Evolutionary conservation across 2,888 invertebrate genomes (phyloP).

Genomic region (Diogma glabrata): DNA sequence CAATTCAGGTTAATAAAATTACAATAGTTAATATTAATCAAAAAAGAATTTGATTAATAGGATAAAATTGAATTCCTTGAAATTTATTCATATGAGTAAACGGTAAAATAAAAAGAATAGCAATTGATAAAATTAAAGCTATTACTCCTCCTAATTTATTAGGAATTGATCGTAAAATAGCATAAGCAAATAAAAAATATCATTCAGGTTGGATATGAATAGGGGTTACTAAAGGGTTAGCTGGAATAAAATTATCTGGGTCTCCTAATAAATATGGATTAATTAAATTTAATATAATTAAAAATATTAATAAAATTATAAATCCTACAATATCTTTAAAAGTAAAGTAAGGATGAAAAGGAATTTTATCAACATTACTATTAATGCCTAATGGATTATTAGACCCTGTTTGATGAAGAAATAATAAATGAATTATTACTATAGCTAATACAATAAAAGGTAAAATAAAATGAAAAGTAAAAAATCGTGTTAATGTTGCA

Average conservation of each 20-base stretch:
- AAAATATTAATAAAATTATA: conserved; percentile 41
- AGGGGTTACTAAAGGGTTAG: conserved; percentile 43
- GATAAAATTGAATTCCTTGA: conserved; percentile 47
- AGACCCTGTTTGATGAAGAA: conserved; percentile 55
- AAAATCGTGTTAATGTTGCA: conserved; percentile 65
- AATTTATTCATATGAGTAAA: conserved; percentile 44
- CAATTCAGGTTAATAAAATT: conserved; percentile 57
- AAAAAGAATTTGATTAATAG: conserved; percentile 43
- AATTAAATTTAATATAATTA: conserved; percentile 42
- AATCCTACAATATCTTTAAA: conserved; percentile 52
- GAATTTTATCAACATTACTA: conserved; percentile 54
- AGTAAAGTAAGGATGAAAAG: conserved; percentile 54
- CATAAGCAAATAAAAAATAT: conserved; percentile 74
- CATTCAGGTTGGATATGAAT: conserved; percentile 74
- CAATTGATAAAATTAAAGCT: conserved; percentile 43
- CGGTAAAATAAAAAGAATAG: conserved; percentile 52
- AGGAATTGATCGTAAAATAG: conserved; percentile 67
- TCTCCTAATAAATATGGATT: conserved; percentile 52
- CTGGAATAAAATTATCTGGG: conserved; percentile 59
- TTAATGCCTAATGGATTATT: conserved; percentile 54
- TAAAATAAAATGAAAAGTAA: conserved; percentile 58
- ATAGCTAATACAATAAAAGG: conserved; percentile 54
- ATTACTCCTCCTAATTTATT: conserved; percentile 66
- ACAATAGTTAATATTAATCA: conserved; percentile 42
- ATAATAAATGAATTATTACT: conserved; percentile 51